Base-by-base conservation (phyloP, 2,113 vertebrate species). In the Oceanodroma tethys region DNA sequence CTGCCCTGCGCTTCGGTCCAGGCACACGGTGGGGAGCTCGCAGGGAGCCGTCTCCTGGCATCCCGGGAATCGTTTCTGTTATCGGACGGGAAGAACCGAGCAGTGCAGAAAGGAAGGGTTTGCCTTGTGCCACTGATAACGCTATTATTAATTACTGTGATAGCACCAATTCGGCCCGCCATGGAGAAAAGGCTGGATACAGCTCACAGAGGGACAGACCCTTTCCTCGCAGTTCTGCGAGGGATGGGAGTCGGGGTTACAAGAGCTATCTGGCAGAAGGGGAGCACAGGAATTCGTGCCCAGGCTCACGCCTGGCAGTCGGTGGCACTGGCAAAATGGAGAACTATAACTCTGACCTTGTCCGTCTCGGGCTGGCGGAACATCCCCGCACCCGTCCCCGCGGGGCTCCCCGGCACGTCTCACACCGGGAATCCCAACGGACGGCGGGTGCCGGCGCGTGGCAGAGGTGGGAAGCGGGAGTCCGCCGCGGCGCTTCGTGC, bases 371-470 rank as follows among this genome's bases (percentile, higher is more conserved):
- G 47, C 38, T 17, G 47, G 25, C 1, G 25, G 23, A 53, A 45
- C 34, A 18, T 27, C 38, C 60, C 67, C 3, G 9, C 38, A 2
- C 21, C 48, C 13, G 1, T 7, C 25, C 32, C 32, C 20, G 18
- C 22, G 16, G 32, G 26, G 16, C 25, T 43, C 16, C 66, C 32
- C 8, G 9, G 6, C 19, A 16, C 13, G 1, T 8, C 36, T 29
- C 8, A 3, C 36, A 2, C 53, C 1, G 42, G 71, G 67, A 13
- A 26, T 9, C n/a, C 48, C 13, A 16, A 16, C 1, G n/a, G 43
- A 4, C 1, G 43, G 42, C 4, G 16, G 38, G 59, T 32, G 36
- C 19, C 8, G 6, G 70, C 1, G 16, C 14, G 25, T 21, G 53
- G 55, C 19, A 8, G 53, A 56, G 42, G 52, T 0, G 11, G 16